These are phyloP conservation scores for Mirza zaza DNA, from an alignment of 2,113 vertebrate species.

Conservation along the genomic window DNA sequence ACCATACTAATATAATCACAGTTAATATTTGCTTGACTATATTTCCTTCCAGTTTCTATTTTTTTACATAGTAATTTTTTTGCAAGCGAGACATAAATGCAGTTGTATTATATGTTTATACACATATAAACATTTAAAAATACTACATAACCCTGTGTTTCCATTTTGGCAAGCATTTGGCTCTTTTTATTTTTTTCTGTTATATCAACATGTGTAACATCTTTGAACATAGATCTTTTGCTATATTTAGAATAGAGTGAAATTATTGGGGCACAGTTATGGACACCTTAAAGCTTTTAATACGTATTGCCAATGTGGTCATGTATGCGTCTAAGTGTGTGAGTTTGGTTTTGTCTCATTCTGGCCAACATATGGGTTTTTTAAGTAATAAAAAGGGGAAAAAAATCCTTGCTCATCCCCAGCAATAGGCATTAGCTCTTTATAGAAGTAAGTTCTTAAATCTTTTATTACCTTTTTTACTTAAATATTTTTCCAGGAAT, in stretches of 20 bases:
- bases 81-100: not conserved
- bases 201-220: not conserved
- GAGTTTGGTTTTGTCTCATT: not conserved
- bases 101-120: not conserved
- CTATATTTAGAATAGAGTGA: not conserved
- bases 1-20: not conserved
- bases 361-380: not conserved
- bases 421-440: not conserved
- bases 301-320: fast-evolving
- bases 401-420: not conserved
- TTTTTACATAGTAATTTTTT: not conserved
- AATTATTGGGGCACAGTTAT: not conserved
- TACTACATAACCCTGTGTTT: not conserved
- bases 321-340: not conserved
- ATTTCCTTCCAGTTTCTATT: not conserved
- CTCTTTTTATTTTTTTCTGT: not conserved
- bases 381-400: not conserved
- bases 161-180: not conserved
- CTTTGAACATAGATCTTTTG: not conserved
- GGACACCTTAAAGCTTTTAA: not conserved
- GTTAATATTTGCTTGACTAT: not conserved
- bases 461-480: not conserved
- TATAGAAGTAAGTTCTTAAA: not conserved
- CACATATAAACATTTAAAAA: not conserved
- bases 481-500: not conserved